phyloP scores from a whole-genome alignment of 2,113 vertebrate species.

The Panthera tigris region DNA sequence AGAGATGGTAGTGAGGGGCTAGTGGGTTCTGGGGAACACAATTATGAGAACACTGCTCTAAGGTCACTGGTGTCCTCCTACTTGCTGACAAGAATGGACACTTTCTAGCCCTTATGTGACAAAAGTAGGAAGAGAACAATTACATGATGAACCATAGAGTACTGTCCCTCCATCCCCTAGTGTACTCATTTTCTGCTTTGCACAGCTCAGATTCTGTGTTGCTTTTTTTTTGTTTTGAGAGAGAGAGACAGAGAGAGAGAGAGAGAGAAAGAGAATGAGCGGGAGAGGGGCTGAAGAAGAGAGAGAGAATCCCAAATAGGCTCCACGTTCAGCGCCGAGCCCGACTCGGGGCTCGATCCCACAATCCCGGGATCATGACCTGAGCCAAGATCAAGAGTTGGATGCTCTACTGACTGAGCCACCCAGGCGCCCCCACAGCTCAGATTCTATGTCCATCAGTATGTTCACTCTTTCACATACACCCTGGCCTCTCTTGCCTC shows the following conservation, averaged over 20 bases:
- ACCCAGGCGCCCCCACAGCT: not conserved
- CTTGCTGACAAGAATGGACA: not conserved
- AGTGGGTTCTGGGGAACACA: constrained; percentile 19
- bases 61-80: not conserved
- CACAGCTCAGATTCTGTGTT: not conserved
- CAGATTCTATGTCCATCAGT: not conserved
- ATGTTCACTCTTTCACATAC: not conserved
- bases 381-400: too few species aligned
- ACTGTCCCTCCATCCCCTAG: not conserved
- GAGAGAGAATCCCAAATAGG: too few species aligned
- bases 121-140: constrained; percentile 27
- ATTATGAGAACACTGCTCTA: not conserved
- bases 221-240: too few species aligned
- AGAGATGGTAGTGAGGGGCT: constrained; percentile 3
- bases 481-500: not conserved
- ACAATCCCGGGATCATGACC: too few species aligned
- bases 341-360: too few species aligned
- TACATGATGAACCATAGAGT: not conserved
- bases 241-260: too few species aligned
- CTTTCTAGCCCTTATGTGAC: not conserved
- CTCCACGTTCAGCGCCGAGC: too few species aligned
- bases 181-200: not conserved
- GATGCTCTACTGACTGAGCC: too few species aligned
- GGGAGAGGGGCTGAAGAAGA: too few species aligned
- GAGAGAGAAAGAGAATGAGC: too few species aligned